phyloP scores from a whole-genome alignment of 2,888 invertebrate genomes.

The Chesias legatella region DNA sequence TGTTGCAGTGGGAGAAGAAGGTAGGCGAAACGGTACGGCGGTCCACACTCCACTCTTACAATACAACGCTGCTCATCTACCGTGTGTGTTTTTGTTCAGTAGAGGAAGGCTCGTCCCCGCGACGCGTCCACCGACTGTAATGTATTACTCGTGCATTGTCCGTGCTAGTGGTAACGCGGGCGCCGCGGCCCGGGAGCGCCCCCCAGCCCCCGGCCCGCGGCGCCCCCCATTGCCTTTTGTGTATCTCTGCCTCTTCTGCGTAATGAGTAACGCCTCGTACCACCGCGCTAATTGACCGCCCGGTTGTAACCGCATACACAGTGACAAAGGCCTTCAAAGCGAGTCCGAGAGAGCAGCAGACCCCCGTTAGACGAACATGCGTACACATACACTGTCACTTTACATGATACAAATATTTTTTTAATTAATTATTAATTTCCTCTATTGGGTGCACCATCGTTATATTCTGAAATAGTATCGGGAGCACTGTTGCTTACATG shows the following conservation, averaged over 20 bases:
- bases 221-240: conserved; percentile 65
- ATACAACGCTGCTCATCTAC: conserved; percentile 79
- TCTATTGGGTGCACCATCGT: conserved; percentile 64
- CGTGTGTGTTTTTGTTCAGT: conserved; percentile 81
- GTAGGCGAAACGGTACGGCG: conserved; percentile 97
- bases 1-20: conserved; percentile 99
- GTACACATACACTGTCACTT: conserved; percentile 73
- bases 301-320: conserved; percentile 57
- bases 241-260: conserved; percentile 71
- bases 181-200: conserved; percentile 64
- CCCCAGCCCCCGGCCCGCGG: conserved; percentile 62
- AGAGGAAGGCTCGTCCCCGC: conserved; percentile 74
- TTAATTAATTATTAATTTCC: conserved; percentile 47
- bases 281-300: conserved; percentile 59
- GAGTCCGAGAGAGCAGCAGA: conserved; percentile 82
- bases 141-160: conserved; percentile 67
- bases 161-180: conserved; percentile 66
- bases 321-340: conserved; percentile 79
- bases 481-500: conserved; percentile 72
- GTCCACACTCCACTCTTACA: conserved; percentile 78
- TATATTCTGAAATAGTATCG: conserved; percentile 56
- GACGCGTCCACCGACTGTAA: conserved; percentile 75
- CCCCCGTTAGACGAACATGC: conserved; percentile 73
- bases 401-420: conserved; percentile 63
- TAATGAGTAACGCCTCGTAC: conserved; percentile 53